Base-by-base conservation (phyloP, 2,113 vertebrate species). In the Phylloscopus trochilus region DNA sequence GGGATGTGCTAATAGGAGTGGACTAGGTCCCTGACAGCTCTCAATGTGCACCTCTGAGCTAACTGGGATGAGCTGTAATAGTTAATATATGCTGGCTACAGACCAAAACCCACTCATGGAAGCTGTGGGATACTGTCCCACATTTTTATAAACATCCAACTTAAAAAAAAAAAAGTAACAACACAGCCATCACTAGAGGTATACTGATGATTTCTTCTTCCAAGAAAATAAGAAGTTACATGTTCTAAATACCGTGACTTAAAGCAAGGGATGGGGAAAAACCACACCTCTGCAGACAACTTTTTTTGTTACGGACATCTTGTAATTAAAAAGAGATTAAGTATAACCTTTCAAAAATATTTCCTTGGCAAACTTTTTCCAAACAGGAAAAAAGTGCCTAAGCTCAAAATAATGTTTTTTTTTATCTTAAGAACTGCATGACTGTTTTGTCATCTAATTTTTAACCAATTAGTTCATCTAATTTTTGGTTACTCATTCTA, bases 1-100 rank as follows among this genome's bases (percentile, higher is more conserved):
- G 11, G 39, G 30, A 68, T 15, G 14, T 4, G 20, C 8, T 19
- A 5, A 31, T 0, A 37, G 13, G 69, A 58, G 20, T 2, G 5
- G 33, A 55, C 6, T 11, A 74, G 17, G 35, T 47, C 33, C 78
- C 4, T 10, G 10, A 22, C 16, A 75, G 9, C 35, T 51, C 51
- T 22, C 1, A 28, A 1, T 6, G 0, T 31, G 46, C 37, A 67
- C 9, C 22, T 55, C 69, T 44, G n/a, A 90, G 33, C 41, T 49
- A 68, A 51, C 19, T 66, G 31, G 1, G 1, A 3, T 17, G 31
- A 72, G 18, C 56, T 58, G 24, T 18, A 37, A 53, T 9, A 73
- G 41, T 15, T 63, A 62, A n/a, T 8, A 30, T 5, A 31, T 2
- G 30, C 44, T 52, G 15, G 23, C 21, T 72, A 72, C 28, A 73